Evolutionary conservation across 2,797 vertebrate genomes (phyloP).

Genomic region (Micromesistius poutassou): DNA sequence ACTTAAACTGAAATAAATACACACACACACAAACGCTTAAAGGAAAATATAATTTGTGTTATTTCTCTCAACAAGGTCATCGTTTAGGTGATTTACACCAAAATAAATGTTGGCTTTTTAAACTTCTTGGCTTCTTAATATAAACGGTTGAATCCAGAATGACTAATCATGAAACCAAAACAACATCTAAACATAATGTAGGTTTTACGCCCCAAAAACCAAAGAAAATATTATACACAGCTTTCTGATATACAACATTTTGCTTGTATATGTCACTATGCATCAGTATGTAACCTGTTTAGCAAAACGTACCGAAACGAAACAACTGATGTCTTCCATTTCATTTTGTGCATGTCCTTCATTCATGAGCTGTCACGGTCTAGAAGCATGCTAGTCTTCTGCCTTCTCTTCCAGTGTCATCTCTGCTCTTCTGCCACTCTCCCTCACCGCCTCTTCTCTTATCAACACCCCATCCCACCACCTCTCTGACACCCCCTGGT

Average conservation of each 20-base stretch:
- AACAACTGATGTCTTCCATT: too few relatives aligned
- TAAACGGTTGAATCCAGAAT: neutral
- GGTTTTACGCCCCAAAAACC: too few relatives aligned
- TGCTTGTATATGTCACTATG: neutral
- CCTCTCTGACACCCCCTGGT: slow-evolving; percentile 25
- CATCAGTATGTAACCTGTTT: too few relatives aligned
- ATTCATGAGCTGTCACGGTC: neutral
- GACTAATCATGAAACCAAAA: neutral
- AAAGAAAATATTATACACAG: neutral
- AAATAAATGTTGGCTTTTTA: neutral
- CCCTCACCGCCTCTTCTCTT: slow-evolving; percentile 53
- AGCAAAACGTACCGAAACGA: too few relatives aligned
- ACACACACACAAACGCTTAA: too few relatives aligned
- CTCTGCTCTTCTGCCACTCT: slow-evolving; percentile 26
- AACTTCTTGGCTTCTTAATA: neutral
- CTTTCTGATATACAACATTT: neutral
- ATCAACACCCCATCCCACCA: slow-evolving; percentile 14
- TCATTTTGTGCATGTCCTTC: neutral
- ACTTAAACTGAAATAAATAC: too few relatives aligned
- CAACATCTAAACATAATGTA: too few relatives aligned
- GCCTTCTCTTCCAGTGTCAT: neutral
- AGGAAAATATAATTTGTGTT: too few relatives aligned
- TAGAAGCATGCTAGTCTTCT: neutral
- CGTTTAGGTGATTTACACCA: neutral
- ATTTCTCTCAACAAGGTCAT: neutral